Conservation (phyloP, 2,797 vertebrate genomes). For the Acestrorhynchus altus region DNA sequence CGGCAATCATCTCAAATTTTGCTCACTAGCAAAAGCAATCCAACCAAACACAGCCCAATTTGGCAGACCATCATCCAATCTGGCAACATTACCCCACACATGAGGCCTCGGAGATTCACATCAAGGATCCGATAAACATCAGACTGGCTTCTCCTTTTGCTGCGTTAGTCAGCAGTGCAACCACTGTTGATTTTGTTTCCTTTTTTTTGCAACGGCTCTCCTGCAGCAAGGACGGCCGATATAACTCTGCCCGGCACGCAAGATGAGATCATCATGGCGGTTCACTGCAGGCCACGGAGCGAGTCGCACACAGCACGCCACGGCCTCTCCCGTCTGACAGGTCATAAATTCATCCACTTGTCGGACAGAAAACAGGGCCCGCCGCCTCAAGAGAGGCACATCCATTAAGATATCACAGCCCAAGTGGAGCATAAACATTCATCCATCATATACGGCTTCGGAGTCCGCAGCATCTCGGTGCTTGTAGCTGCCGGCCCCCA, state of each 20-base stretch:
- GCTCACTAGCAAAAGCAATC: neutral
- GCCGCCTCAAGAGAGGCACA: constrained; percentile 41
- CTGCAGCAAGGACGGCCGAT: neutral
- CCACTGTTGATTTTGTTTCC: neutral
- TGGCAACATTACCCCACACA: neutral
- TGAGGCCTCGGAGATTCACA: neutral
- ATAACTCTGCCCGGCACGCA: neutral
- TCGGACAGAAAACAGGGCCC: constrained; percentile 38
- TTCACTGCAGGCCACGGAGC: constrained; percentile 5
- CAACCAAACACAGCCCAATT: neutral
- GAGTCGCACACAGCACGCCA: neutral
- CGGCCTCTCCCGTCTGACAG: constrained; percentile 12
- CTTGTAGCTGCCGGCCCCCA: constrained; percentile 3
- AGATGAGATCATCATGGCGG: constrained; percentile 24
- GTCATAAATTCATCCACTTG: constrained; percentile 53
- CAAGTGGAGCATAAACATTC: constrained; percentile 50
- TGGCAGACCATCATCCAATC: neutral
- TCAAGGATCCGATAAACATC: neutral
- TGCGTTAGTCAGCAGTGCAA: neutral
- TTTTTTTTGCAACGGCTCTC: neutral
- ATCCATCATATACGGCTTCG: constrained; percentile 49
- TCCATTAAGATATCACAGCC: constrained; percentile 57
- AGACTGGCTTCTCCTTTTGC: neutral
- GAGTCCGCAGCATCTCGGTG: constrained; percentile 22
- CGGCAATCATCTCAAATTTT: neutral